These are phyloP conservation scores for Petrocephalus microphthalmus DNA, from an alignment of 2,113 vertebrate genomes.

Conservation along the genomic window DNA sequence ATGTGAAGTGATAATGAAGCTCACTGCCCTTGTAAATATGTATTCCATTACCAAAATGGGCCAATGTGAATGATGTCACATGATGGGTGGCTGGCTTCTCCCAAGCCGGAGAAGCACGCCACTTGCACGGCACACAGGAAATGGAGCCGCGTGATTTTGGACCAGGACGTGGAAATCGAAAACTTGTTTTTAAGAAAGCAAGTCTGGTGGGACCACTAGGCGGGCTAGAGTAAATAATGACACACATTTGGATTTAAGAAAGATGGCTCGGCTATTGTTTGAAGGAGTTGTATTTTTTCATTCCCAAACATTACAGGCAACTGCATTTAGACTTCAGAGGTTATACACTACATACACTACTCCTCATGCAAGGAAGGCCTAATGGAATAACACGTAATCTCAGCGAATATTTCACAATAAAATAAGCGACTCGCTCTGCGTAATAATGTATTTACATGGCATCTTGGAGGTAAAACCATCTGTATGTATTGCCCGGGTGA, in stretches of 20 bases:
- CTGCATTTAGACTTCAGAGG: background rate
- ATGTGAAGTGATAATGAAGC: background rate
- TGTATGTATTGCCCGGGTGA: background rate
- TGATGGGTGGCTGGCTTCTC: background rate
- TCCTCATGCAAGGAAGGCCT: background rate
- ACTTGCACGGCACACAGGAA: constrained; percentile 25
- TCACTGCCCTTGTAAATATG: constrained; percentile 10
- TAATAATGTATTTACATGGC: background rate
- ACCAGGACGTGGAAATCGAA: constrained; percentile 27
- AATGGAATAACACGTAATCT: background rate
- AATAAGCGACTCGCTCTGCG: background rate
- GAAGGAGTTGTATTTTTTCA: background rate
- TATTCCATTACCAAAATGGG: background rate
- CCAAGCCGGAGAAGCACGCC: background rate
- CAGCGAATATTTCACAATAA: background rate
- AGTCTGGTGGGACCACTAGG: constrained; percentile 26
- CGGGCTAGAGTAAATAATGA: constrained; percentile 23
- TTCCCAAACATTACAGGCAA: background rate
- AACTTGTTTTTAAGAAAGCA: constrained; percentile 30
- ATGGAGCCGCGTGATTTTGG: constrained; percentile 22
- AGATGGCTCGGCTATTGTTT: constrained; percentile 3
- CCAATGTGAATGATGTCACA: constrained; percentile 4
- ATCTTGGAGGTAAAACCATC: background rate
- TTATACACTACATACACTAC: background rate
- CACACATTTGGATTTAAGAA: constrained; percentile 25